These are phyloP conservation scores for Platyrinchus mystaceus DNA, from an alignment of 2,797 vertebrate species.

Conservation along the genomic window DNA sequence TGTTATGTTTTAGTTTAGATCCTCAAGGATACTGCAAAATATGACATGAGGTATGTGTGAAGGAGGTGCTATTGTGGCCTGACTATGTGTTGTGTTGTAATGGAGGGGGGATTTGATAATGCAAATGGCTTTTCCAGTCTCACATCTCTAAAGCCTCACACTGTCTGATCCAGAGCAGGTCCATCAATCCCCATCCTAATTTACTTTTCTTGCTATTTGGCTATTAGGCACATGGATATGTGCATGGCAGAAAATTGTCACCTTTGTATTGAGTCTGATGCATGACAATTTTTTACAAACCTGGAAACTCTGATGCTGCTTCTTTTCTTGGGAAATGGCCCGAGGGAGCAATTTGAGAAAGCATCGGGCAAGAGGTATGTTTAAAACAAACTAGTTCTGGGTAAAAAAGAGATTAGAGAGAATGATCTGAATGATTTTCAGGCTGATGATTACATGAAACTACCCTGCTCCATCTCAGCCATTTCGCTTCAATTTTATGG, in stretches of 20 bases:
- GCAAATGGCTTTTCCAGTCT: neutral
- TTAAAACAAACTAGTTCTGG: neutral
- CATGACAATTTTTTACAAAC: neutral
- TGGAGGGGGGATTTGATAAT: neutral
- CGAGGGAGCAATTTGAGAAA: neutral
- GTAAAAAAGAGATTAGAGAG: neutral
- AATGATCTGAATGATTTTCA: neutral
- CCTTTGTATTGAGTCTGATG: neutral
- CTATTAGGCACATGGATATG: neutral
- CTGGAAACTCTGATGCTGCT: neutral
- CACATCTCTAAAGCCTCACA: neutral
- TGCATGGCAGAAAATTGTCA: neutral
- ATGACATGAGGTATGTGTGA: neutral
- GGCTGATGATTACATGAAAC: conserved; percentile 6
- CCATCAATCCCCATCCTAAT: neutral
- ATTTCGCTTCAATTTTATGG: neutral
- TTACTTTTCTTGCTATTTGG: neutral
- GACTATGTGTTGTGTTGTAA: neutral
- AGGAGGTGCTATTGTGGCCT: neutral
- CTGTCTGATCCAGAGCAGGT: neutral
- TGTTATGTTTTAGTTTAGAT: neutral
- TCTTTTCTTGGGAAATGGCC: neutral
- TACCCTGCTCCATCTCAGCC: neutral
- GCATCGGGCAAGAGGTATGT: neutral
- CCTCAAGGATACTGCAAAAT: neutral